These are phyloP conservation scores for Apogon talboti DNA, from an alignment of 2,797 vertebrate genomes.

Conservation along the genomic window DNA sequence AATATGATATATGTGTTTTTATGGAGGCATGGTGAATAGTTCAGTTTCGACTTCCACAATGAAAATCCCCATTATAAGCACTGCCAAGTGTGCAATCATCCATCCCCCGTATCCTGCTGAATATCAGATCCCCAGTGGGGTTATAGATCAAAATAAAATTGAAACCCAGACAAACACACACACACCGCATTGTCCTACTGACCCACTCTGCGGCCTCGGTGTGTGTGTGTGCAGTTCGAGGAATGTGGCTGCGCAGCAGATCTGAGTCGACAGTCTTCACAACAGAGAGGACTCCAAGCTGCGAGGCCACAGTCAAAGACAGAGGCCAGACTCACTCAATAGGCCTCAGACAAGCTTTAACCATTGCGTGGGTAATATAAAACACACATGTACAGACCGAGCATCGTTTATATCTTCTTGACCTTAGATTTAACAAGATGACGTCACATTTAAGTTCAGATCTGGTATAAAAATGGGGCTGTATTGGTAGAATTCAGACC, in stretches of 20 bases:
- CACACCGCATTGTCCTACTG: constrained; percentile 70
- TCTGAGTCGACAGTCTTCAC: constrained; percentile 21
- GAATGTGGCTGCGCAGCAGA: constrained; percentile 65
- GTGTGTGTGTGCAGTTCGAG: constrained; percentile 41
- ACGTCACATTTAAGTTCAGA: constrained; percentile 13
- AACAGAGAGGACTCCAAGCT: constrained; percentile 34
- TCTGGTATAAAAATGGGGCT: too few relatives aligned
- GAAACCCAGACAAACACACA: constrained; percentile 60
- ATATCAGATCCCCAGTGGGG: constrained; percentile 48
- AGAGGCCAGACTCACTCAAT: constrained; percentile 17
- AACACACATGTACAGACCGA: constrained; percentile 27
- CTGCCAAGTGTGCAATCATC: constrained; percentile 59
- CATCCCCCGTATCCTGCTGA: constrained; percentile 44
- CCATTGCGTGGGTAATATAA: constrained; percentile 9
- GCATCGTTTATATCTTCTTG: constrained; percentile 18
- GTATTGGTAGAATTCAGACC: too few relatives aligned
- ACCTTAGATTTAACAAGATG: constrained; percentile 10
- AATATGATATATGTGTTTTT: constrained; percentile 24
- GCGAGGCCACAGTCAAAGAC: constrained; percentile 41
- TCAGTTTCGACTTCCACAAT: constrained; percentile 28
- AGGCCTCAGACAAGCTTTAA: constrained; percentile 26
- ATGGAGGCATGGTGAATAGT: constrained; percentile 23
- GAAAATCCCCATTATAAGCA: constrained; percentile 37
- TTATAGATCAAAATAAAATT: constrained; percentile 64
- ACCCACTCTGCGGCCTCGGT: constrained; percentile 64